Evolutionary conservation across 2,113 vertebrate genomes (phyloP), one percentile per base, ranked within the genome.

Genomic region (Myotis davidii): DNA sequence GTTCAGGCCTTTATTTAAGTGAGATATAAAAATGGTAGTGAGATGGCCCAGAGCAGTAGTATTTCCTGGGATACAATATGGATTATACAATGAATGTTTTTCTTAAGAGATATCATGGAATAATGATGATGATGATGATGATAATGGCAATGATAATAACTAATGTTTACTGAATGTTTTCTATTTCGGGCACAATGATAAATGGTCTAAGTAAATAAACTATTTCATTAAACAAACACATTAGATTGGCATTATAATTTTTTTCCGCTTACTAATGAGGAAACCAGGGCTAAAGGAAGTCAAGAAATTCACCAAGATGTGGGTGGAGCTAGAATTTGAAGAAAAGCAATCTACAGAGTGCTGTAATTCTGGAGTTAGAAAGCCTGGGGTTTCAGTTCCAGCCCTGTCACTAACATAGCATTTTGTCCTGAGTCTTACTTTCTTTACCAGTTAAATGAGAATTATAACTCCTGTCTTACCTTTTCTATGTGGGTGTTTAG

Each of bases 181-280:
- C n/a, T 45, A 1, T 76, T 18, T 72, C 32, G n/a, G n/a, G 59
- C 23, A 39, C 3, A 37, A 9, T 27, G 64, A 32, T 77, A 8
- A 64, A 45, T 50, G n/a, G n/a, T 88, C 93, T 85, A 79, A 93
- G 85, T 48, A 88, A 88, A 85, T 45, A 70, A 93, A 61, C 20
- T 64, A 52, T 85, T 88, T 88, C 34, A 67, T 42, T 2, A n/a
- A 85, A 32, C 34, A 85, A 50, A 70, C 9, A 42, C 42, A 94
- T n/a, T 45, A 72, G 5, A 8, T 85, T 88, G 45, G 3, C 17
- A 70, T 87, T 64, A 37, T 42, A 76, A 42, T 92, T 90, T 91
- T 91, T 61, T 79, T 18, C 54, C 56, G 78, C 81, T 92, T 81
- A 48, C 52, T 67, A 42, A 39, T 91, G 67, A 96, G 29, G 45